phyloP scores from a whole-genome alignment of 1,140 invertebrate species.

The Drosophila jambulina region DNA sequence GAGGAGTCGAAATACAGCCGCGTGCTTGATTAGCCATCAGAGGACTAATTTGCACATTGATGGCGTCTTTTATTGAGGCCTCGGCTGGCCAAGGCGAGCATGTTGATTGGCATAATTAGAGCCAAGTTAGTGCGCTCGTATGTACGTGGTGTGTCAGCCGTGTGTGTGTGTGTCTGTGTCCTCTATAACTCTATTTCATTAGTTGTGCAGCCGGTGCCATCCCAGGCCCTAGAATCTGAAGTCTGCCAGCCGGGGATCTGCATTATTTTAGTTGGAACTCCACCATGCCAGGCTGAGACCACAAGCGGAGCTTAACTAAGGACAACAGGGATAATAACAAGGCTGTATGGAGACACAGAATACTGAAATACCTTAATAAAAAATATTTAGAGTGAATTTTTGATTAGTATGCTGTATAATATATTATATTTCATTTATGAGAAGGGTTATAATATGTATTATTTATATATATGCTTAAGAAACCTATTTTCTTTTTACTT shows the following conservation, averaged over 20 bases:
- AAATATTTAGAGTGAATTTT: neutral
- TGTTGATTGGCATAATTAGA: slow-evolving; percentile 77
- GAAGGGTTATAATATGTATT: neutral
- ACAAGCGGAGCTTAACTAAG: slow-evolving; percentile 21
- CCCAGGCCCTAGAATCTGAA: slow-evolving; percentile 33
- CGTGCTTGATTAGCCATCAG: slow-evolving; percentile 70
- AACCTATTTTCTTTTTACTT: neutral
- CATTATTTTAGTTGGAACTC: slow-evolving; percentile 50
- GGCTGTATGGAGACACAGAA: neutral
- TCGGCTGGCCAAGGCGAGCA: slow-evolving; percentile 46
- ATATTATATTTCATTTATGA: neutral
- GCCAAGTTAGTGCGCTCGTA: slow-evolving; percentile 39
- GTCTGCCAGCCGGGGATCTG: slow-evolving; percentile 34
- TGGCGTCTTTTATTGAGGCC: slow-evolving; percentile 74
- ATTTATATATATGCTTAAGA: neutral
- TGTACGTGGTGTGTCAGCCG: slow-evolving; percentile 16
- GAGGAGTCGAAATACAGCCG: slow-evolving; percentile 2
- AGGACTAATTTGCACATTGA: slow-evolving; percentile 80
- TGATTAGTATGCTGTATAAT: too few species aligned
- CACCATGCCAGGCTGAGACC: slow-evolving; percentile 9
- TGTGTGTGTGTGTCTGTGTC: slow-evolving; percentile 8
- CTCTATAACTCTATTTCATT: slow-evolving; percentile 68
- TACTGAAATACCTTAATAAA: neutral
- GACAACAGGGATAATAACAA: slow-evolving; percentile 13
- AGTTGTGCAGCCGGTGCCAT: slow-evolving; percentile 64